Base-by-base conservation (phyloP, 92 coral and sea anemone genomes). In the Palythoa caribaeorum region DNA sequence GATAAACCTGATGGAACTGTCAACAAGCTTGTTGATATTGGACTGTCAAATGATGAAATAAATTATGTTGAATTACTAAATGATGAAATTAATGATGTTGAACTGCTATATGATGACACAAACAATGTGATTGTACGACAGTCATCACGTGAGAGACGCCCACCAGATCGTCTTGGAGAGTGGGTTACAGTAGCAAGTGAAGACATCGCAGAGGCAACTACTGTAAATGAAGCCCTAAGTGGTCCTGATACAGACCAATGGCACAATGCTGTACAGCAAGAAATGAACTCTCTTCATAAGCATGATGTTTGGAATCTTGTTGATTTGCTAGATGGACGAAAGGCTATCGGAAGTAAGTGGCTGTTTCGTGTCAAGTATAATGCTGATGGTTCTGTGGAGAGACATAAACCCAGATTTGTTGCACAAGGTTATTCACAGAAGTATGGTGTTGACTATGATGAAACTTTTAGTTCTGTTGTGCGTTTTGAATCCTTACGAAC, bases 341-440 rank as follows among this genome's bases (percentile, higher is more conserved):
- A 86, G 79, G 92, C 92, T 69, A 59, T 88, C 69, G 92, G 93
- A 84, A 71, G 90, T 83, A 87, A 88, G 63, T 93, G 91, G 96
- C 91, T 93, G 38, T 93, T 88, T 81, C 69, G 62, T 19, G 87
- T 92, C 5, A 92, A 92, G 90, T 84, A 80, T 53, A 80, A 92
- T 89, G 92, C 90, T 85, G 89, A 92, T 87, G 92, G 92, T 74
- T 79, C 92, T 35, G 85, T 89, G n/a, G 96, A 91, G 38, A 79
- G 91, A 39, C 73, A 79, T 17, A 93, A 93, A 74, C 90, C 92
- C 38, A 87, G 93, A 84, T 88, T 93, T 79, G 93, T 93, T 62
- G 95, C 96, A 70, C 93, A 93, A 90, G 93, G 95, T 17, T 93
- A 83, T 28, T 87, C 92, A 6, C 92, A 93, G 76, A 93, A 76